Conservation (phyloP, 2,113 vertebrate genomes). For the Malurus alboscapulatus region DNA sequence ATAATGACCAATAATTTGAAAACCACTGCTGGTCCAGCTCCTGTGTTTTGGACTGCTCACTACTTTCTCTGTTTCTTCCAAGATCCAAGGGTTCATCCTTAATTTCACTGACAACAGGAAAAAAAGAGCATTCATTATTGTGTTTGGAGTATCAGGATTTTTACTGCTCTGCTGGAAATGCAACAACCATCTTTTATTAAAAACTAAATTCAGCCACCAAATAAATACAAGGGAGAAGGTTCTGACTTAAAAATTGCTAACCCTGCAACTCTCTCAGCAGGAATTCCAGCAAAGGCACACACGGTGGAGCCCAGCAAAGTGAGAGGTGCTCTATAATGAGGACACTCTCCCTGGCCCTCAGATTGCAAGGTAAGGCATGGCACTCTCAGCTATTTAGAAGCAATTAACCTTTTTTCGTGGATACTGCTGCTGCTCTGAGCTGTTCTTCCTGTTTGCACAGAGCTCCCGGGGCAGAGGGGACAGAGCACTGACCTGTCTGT, state of each 20-base stretch:
- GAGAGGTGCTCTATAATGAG: constrained; percentile 16
- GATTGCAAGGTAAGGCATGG: not conserved
- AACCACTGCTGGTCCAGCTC: not conserved
- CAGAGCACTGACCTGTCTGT: not conserved
- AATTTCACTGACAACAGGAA: not conserved
- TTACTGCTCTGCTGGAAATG: constrained; percentile 11
- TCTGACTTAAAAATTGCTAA: not conserved
- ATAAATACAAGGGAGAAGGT: not conserved
- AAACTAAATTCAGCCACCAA: not conserved
- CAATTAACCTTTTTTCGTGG: constrained; percentile 26
- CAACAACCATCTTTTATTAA: not conserved
- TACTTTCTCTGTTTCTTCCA: not conserved
- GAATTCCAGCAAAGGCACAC: not conserved
- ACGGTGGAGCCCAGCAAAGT: not conserved
- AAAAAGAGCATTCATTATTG: not conserved
- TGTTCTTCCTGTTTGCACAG: not conserved
- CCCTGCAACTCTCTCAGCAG: constrained; percentile 8
- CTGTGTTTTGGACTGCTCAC: not conserved
- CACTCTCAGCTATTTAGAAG: not conserved
- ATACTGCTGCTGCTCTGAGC: not conserved
- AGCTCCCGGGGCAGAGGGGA: not conserved
- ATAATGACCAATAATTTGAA: not conserved
- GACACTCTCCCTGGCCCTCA: not conserved
- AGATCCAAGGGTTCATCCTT: not conserved
- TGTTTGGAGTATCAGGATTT: not conserved